A percentile compares a stretch with the other conserved stretches of the same genome.
phyloP scores from a whole-genome alignment of 2,113 vertebrate genomes.

The Hippotragus niger region DNA sequence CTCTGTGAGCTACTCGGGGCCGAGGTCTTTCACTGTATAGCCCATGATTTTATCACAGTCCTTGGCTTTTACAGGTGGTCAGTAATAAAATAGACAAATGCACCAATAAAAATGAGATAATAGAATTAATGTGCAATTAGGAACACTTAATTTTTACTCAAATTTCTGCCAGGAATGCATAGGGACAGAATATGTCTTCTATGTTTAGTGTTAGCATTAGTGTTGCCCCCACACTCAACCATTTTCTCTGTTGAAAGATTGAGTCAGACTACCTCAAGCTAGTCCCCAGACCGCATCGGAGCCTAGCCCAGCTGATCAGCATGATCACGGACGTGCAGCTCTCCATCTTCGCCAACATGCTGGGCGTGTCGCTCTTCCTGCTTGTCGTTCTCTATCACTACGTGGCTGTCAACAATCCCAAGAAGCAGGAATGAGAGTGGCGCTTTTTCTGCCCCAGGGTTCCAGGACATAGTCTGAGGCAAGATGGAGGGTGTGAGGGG shows the following conservation, averaged over 20 bases:
- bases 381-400: too few relatives aligned
- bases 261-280: too few relatives aligned
- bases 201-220: neutral
- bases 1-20: neutral
- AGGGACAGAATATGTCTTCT: neutral
- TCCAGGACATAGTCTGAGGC: constrained; percentile 68
- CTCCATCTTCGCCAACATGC: too few relatives aligned
- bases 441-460: constrained; percentile 1
- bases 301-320: too few relatives aligned
- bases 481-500: constrained; percentile 73
- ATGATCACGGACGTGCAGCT: too few relatives aligned
- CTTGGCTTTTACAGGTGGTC: neutral
- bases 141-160: neutral
- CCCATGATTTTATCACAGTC: neutral
- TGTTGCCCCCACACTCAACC: neutral
- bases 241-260: neutral
- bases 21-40: neutral
- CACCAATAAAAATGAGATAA: neutral
- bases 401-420: too few relatives aligned
- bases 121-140: neutral
- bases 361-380: too few relatives aligned
- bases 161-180: neutral
- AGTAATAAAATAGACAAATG: constrained; percentile 11
- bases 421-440: too few relatives aligned
- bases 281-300: too few relatives aligned